Conservation (phyloP, 2,797 vertebrate species). For the Gymnoscopelus braueri region DNA sequence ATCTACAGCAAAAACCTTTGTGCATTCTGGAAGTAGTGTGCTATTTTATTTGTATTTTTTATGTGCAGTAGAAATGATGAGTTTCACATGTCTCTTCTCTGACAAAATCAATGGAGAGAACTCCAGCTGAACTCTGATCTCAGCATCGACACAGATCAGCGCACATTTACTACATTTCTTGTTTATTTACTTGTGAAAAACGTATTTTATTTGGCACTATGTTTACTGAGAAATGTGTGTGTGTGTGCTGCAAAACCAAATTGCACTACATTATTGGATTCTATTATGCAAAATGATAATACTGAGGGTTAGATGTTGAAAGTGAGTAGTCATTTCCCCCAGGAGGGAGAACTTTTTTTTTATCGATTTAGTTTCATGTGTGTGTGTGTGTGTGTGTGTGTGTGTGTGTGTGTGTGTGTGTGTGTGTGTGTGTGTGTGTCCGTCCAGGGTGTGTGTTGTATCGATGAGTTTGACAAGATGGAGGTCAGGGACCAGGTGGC, state of each 20-base stretch:
- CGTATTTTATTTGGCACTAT: too few relatives aligned
- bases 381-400: neutral
- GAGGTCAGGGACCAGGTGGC: constrained; percentile 95
- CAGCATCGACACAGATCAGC: constrained; percentile 33
- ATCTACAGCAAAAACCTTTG: too few relatives aligned
- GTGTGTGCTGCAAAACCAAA: too few relatives aligned
- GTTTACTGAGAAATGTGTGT: too few relatives aligned
- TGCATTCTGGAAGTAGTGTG: too few relatives aligned
- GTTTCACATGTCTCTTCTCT: constrained; percentile 74
- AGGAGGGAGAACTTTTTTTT: too few relatives aligned
- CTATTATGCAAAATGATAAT: too few relatives aligned
- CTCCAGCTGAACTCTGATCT: constrained; percentile 61
- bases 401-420: neutral
- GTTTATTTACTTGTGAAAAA: too few relatives aligned
- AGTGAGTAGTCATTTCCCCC: too few relatives aligned
- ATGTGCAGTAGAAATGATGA: constrained; percentile 64
- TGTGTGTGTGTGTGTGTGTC: neutral
- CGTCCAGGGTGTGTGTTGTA: constrained; percentile 95
- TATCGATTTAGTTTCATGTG: neutral
- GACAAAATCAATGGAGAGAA: constrained; percentile 59
- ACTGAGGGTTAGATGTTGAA: too few relatives aligned
- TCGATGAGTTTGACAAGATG: constrained; percentile 99
- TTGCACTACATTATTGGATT: too few relatives aligned
- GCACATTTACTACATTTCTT: neutral
- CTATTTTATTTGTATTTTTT: too few relatives aligned